Percentiles rank a stretch among this genome's conserved stretches.
phyloP scores from a whole-genome alignment of 1,140 invertebrate genomes.

The Drosophila ananassae region DNA sequence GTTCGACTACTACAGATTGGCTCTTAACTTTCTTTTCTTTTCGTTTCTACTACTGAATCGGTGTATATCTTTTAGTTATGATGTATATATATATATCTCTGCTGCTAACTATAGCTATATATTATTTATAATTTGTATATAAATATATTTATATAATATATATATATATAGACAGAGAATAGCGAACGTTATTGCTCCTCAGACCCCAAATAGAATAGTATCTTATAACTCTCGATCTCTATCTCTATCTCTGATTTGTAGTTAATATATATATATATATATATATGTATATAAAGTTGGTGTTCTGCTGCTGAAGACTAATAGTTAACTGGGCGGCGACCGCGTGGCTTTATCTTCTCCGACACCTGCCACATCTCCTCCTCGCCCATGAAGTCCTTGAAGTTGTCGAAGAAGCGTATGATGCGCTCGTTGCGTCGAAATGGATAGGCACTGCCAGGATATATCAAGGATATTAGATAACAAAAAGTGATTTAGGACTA shows the following conservation, averaged over 20 bases:
- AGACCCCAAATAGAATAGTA: slow-evolving; percentile 47
- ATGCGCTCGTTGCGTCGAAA: slow-evolving; percentile 97
- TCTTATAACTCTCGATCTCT: neutral
- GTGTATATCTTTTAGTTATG: slow-evolving; percentile 25
- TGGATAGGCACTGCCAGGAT: slow-evolving; percentile 87
- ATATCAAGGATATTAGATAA: neutral
- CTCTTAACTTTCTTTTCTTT: slow-evolving; percentile 14
- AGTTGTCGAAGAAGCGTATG: slow-evolving; percentile 97
- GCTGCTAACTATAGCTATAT: slow-evolving; percentile 46
- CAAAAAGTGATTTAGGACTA: neutral
- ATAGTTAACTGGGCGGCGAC: slow-evolving; percentile 69
- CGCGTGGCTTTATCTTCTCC: slow-evolving; percentile 96
- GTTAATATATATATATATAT: slow-evolving; percentile 14
- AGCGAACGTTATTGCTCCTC: slow-evolving; percentile 57
- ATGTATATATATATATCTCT: slow-evolving; percentile 20
- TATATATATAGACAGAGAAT: slow-evolving; percentile 46
- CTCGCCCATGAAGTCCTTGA: slow-evolving; percentile 97
- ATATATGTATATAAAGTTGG: slow-evolving; percentile 49
- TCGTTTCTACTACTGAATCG: slow-evolving; percentile 26
- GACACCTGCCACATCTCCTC: slow-evolving; percentile 99
- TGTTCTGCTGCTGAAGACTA: slow-evolving; percentile 52
- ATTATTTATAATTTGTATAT: slow-evolving; percentile 36
- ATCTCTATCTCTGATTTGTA: neutral
- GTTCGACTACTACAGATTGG: slow-evolving; percentile 33
- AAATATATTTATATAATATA: slow-evolving; percentile 4